These are phyloP conservation scores for Microplitis mediator DNA, from an alignment of 1,140 invertebrate species.

Conservation along the genomic window DNA sequence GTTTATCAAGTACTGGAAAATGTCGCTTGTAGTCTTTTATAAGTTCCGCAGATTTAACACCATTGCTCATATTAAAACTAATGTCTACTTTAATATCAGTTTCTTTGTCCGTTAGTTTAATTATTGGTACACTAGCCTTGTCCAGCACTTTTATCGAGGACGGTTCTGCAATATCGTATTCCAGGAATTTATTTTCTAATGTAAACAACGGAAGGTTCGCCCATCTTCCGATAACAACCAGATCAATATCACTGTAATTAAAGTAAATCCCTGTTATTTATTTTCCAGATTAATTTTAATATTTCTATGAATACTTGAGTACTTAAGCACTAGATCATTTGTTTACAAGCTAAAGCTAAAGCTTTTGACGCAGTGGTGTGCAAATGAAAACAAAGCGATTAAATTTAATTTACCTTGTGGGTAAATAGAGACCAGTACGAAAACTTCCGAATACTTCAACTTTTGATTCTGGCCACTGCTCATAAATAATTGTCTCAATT, in stretches of 20 bases:
- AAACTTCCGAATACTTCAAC: constrained; percentile 97
- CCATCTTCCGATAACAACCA: constrained; percentile 96
- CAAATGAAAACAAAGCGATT: constrained; percentile 13
- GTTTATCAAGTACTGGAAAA: constrained; percentile 87
- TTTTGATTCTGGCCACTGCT: constrained; percentile 87
- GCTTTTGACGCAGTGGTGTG: neutral
- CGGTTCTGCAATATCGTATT: constrained; percentile 85
- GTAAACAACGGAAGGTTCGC: constrained; percentile 87
- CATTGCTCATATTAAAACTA: constrained; percentile 97
- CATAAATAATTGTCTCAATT: constrained; percentile 84
- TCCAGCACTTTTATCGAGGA: constrained; percentile 93
- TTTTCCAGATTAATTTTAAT: too few relatives aligned
- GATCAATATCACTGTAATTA: constrained; percentile 89
- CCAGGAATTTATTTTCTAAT: constrained; percentile 86
- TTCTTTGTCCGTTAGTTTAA: constrained; percentile 94
- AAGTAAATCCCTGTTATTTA: constrained; percentile 15
- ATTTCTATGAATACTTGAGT: too few relatives aligned
- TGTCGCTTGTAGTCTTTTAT: constrained; percentile 84
- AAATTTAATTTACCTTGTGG: constrained; percentile 71
- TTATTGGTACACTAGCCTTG: constrained; percentile 96
- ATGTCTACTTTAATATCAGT: constrained; percentile 96
- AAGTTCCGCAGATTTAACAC: constrained; percentile 92
- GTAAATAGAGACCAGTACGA: constrained; percentile 92
- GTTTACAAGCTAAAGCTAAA: neutral
- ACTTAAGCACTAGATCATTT: too few relatives aligned